These are phyloP conservation scores for Apis dorsata DNA, from an alignment of 1,140 invertebrate genomes.

Conservation along the genomic window DNA sequence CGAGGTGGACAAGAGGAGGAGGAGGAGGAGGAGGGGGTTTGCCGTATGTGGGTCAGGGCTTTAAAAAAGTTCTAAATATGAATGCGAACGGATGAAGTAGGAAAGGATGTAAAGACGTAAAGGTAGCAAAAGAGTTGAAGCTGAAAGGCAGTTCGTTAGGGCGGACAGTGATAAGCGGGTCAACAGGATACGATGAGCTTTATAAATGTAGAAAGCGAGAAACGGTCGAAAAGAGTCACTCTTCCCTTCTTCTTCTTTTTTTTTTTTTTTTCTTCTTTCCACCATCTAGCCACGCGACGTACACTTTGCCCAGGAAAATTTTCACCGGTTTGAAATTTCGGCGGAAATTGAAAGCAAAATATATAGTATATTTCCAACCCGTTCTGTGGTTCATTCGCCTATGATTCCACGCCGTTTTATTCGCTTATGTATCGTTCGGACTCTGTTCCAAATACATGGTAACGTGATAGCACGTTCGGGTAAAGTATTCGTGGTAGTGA, in stretches of 20 bases:
- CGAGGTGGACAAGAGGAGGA: neutral
- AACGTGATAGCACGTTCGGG: neutral
- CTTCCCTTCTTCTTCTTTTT: conserved; percentile 16
- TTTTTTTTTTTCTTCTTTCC: conserved; percentile 16
- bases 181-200: conserved; percentile 52
- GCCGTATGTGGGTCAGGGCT: conserved; percentile 43
- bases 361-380: neutral
- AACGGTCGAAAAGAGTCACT: conserved; percentile 34
- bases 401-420: neutral
- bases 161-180: conserved; percentile 54
- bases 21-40: neutral
- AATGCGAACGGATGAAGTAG: conserved; percentile 42
- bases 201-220: conserved; percentile 50
- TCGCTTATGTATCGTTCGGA: neutral
- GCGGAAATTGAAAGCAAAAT: conserved; percentile 23
- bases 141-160: conserved; percentile 52
- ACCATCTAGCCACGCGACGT: neutral
- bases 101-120: conserved; percentile 50
- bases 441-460: neutral
- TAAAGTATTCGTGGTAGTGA: neutral
- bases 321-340: neutral
- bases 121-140: conserved; percentile 44
- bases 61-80: conserved; percentile 48
- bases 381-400: neutral
- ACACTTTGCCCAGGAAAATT: neutral